A percentile compares a stretch with the other conserved stretches of the same genome.
Conservation (phyloP, 2,113 vertebrate genomes). For the Oxyura jamaicensis region DNA sequence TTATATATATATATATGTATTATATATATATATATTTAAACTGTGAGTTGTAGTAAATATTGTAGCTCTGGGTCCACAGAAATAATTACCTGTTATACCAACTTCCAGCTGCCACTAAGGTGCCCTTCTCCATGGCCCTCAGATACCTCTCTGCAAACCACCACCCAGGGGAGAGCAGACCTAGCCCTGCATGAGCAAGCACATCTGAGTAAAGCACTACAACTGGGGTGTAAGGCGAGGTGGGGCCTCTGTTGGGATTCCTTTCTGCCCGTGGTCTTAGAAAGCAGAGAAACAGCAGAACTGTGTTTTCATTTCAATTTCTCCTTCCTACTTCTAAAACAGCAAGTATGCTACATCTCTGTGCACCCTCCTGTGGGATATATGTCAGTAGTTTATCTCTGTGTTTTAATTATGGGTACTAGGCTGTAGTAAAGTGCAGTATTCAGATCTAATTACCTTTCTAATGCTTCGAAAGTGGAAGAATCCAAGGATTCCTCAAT, state of each 20-base stretch:
- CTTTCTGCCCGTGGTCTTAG: neutral
- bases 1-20: too few relatives aligned
- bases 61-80: neutral
- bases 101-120: too few relatives aligned
- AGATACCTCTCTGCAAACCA: neutral
- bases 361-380: constrained; percentile 83
- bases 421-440: neutral
- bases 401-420: neutral
- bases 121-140: too few relatives aligned
- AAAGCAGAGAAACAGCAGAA: neutral
- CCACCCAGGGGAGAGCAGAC: neutral
- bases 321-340: neutral
- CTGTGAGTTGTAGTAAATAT: neutral
- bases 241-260: neutral
- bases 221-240: neutral
- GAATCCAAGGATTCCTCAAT: constrained; percentile 87
- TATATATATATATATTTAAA: too few relatives aligned
- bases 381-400: neutral
- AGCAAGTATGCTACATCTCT: constrained; percentile 85
- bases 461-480: constrained; percentile 73
- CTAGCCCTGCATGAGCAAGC: neutral
- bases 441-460: neutral
- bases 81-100: neutral
- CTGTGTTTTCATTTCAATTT: neutral
- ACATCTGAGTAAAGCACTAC: neutral